Conservation (phyloP, 2,888 invertebrate species). For the Idaea aversata region DNA sequence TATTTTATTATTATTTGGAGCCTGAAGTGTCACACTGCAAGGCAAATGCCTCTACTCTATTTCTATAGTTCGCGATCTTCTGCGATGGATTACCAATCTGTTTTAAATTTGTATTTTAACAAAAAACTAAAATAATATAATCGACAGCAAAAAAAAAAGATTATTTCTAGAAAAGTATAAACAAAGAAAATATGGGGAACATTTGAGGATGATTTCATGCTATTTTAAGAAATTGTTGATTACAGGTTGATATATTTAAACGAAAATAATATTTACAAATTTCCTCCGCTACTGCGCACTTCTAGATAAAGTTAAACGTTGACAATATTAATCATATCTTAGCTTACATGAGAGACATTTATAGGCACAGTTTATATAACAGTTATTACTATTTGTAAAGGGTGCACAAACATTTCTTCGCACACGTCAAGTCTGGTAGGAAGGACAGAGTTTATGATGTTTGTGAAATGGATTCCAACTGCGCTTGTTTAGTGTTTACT, state of each 20-base stretch:
- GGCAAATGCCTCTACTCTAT: no score
- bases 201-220: not conserved
- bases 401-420: constrained; percentile 34
- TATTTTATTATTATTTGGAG: no score
- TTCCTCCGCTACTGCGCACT: constrained; percentile 41
- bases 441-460: constrained; percentile 39
- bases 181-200: not conserved
- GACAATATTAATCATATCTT: constrained; percentile 44
- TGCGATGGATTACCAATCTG: no score
- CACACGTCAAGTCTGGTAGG: constrained; percentile 32
- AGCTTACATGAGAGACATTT: constrained; percentile 38
- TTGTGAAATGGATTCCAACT: constrained; percentile 61
- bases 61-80: no score
- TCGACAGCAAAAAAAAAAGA: no score
- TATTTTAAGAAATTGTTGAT: not conserved
- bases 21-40: no score
- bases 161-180: not conserved
- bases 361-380: not conserved
- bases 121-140: no score
- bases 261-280: constrained; percentile 15
- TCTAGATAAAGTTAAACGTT: constrained; percentile 39
- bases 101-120: no score
- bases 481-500: constrained; percentile 25
- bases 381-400: constrained; percentile 23
- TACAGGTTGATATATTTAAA: not conserved